Evolutionary conservation across 2,888 invertebrate species (phyloP).

Genomic region (Coecobrya sp.): DNA sequence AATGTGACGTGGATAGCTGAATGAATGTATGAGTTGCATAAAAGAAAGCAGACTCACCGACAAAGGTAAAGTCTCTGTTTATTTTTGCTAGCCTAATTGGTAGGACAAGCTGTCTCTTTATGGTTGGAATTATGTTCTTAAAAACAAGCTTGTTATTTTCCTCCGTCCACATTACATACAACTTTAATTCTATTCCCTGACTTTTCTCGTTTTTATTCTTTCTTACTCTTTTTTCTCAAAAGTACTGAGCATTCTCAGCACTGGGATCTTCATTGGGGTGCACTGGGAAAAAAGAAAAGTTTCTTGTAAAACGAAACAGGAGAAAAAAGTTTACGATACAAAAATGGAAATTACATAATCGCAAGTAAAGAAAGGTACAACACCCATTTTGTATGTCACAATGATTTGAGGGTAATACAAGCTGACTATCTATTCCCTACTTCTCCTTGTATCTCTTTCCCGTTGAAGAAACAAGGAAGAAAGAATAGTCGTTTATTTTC

Average conservation of each 20-base stretch:
- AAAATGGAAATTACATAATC: conserved; percentile 46
- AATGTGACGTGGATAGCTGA: neutral
- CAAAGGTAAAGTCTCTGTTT: conserved; percentile 4
- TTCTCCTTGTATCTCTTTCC: neutral
- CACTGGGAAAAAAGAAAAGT: conserved; percentile 36
- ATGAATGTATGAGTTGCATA: neutral
- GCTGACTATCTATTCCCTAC: neutral
- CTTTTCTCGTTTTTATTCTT: conserved; percentile 35
- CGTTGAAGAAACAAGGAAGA: neutral
- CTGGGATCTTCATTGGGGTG: conserved; percentile 29
- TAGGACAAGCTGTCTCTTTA: conserved; percentile 35
- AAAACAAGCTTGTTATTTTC: conserved; percentile 52
- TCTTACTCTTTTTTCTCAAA: neutral
- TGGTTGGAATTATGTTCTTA: conserved; percentile 46
- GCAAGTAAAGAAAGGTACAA: neutral
- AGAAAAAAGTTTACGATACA: conserved; percentile 28
- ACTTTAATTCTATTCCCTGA: conserved; percentile 4
- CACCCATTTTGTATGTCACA: conserved; percentile 30
- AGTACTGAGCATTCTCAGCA: neutral
- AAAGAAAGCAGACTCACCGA: conserved; percentile 18
- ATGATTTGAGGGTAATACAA: conserved; percentile 23
- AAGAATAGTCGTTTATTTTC: neutral
- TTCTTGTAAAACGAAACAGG: neutral
- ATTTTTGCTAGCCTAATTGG: conserved; percentile 20
- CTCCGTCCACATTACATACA: conserved; percentile 25